Evolutionary conservation across 2,888 invertebrate genomes (phyloP), one percentile per base, ranked within the genome.

Genomic region (Isotomurus palustris): DNA sequence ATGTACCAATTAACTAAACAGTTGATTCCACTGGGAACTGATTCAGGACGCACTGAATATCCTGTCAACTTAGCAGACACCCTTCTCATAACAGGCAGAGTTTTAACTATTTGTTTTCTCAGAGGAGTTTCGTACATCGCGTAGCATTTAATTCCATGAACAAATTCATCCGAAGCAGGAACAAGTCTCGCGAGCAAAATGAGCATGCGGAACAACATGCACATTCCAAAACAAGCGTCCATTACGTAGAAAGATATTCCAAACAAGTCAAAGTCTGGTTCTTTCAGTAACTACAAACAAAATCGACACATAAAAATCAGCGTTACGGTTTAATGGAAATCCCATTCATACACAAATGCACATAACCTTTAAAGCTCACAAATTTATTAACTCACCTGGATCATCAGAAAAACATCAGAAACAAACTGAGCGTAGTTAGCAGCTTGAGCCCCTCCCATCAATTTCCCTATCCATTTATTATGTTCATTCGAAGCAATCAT

Each of bases 161-260:
- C 29, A 38, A 65, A 65, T 17, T 52, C 24, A n/a, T 45, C 24
- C 8, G 60, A 59, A 0, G 56, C 55, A 5, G 65, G 65, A 17
- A 52, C 54, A 53, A 65, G 43, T 40, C 60, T 40, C 0, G 65
- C 57, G 32, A 65, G 41, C 2, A 65, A 27, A 38, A 65, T 65
- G 44, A 66, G 55, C 63, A 63, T 66, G 14, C 63, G 32, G 28
- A 66, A 63, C 14, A 63, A 36, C 66, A 66, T 66, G 14, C 56
- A 43, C 63, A 66, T 66, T 21, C 66, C 63, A 40, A 60, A 58
- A 40, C 58, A 53, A 1, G 66, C 66, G 32, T 66, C 62, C 51
- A 58, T 58, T 3, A 59, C 48, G 41, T 59, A 66, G 41, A 66
- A 66, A 6, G 44, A 55, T 12, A 66, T 40, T 12, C 61, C 66